Percentiles rank a stretch among this genome's conserved stretches.
Evolutionary conservation across 2,113 vertebrate species (phyloP).

Genomic region (Atrichornis clamosus): DNA sequence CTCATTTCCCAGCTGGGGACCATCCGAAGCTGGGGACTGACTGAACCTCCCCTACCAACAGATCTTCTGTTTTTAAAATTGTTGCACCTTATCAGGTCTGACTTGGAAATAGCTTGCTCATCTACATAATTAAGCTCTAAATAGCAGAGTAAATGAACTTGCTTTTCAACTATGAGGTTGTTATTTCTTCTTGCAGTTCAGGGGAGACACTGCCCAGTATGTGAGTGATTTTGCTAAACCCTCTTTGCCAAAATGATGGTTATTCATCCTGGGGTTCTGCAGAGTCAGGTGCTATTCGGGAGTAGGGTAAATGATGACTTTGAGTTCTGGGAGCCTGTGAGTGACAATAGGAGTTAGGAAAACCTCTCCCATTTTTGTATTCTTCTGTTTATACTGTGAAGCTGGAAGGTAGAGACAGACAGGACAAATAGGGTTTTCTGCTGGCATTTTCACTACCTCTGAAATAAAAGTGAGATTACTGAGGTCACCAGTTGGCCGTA

Average conservation of each 20-base stretch:
- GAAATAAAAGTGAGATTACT: not conserved
- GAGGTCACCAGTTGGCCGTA: not conserved
- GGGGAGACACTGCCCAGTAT: not conserved
- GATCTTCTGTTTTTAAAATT: not conserved
- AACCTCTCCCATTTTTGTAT: not conserved
- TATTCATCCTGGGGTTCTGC: not conserved
- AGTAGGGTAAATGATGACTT: not conserved
- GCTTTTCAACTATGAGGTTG: not conserved
- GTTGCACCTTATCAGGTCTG: not conserved
- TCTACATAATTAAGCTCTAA: not conserved
- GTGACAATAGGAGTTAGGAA: not conserved
- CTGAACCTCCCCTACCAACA: not conserved
- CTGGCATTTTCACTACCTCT: not conserved
- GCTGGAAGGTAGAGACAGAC: not conserved
- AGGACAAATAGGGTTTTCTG: not conserved
- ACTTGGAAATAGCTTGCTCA: not conserved
- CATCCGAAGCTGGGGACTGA: not conserved
- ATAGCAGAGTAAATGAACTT: conserved; percentile 2
- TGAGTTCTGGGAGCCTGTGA: not conserved
- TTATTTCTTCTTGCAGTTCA: not conserved
- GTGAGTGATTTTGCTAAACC: not conserved
- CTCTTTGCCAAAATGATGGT: not conserved
- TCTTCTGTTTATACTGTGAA: not conserved
- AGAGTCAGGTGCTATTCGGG: not conserved
- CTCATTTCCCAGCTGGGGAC: not conserved